Evolutionary conservation across 2,113 vertebrate genomes (phyloP).

Genomic region (Zosterops japonicus): DNA sequence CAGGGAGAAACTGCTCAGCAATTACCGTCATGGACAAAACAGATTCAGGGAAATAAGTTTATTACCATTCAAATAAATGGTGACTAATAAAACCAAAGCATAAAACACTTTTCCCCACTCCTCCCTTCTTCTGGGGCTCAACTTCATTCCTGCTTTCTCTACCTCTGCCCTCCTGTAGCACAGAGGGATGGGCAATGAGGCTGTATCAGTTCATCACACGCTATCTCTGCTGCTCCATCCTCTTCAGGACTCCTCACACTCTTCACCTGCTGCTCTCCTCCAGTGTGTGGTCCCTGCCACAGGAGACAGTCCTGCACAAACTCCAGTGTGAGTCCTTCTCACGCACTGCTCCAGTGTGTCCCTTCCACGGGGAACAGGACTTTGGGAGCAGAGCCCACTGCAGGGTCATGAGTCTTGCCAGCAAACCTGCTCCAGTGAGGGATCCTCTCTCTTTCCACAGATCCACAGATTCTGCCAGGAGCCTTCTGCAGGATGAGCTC

Average conservation of each 20-base stretch:
- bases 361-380: neutral
- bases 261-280: neutral
- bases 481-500: neutral
- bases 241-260: neutral
- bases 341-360: fast-evolving
- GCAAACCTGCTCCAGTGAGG: neutral
- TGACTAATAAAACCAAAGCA: neutral
- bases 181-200: neutral
- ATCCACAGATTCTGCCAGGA: neutral
- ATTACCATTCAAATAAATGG: neutral
- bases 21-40: neutral
- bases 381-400: too few species aligned
- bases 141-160: neutral
- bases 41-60: neutral
- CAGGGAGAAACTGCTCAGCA: neutral
- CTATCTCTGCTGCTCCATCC: neutral
- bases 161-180: neutral
- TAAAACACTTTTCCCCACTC: neutral
- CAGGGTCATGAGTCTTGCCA: neutral
- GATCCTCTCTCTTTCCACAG: neutral
- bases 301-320: neutral
- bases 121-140: neutral
- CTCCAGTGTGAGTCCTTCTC: neutral
- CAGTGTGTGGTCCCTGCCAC: neutral
- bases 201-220: fast-evolving